Percentiles rank a stretch among this genome's conserved stretches.
These are phyloP conservation scores for Enteromius fasciolatus DNA, from an alignment of 2,797 vertebrate species.

Conservation along the genomic window DNA sequence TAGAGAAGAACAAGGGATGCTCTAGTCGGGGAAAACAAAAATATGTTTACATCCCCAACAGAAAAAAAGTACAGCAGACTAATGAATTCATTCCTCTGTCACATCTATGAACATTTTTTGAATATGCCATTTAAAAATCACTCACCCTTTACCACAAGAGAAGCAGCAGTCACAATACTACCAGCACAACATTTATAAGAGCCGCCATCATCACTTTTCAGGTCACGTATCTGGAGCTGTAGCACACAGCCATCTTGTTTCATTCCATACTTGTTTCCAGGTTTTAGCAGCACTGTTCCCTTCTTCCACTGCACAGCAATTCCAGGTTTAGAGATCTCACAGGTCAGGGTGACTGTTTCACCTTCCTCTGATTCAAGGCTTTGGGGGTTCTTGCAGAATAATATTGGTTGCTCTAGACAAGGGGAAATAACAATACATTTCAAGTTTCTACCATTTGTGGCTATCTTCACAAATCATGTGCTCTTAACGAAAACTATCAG, in stretches of 20 bases:
- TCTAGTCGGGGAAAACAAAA: conserved; percentile 23
- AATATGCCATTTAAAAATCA: background rate
- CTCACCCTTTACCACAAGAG: conserved; percentile 21
- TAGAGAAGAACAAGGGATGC: conserved; percentile 39
- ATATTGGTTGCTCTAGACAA: conserved; percentile 53
- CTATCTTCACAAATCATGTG: background rate
- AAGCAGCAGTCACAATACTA: conserved; percentile 28
- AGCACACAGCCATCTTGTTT: conserved; percentile 66
- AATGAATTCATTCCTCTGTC: background rate
- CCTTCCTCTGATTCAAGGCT: conserved; percentile 66
- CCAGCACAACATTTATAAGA: conserved; percentile 77
- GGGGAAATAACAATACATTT: background rate
- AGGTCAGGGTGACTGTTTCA: conserved; percentile 51
- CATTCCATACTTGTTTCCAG: conserved; percentile 76
- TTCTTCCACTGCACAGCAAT: conserved; percentile 74
- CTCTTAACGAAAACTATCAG: background rate
- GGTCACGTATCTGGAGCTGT: conserved; percentile 70
- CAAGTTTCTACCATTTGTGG: background rate
- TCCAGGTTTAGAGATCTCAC: conserved; percentile 57
- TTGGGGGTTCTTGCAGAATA: conserved; percentile 46
- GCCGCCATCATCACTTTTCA: conserved; percentile 72
- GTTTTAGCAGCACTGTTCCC: conserved; percentile 69
- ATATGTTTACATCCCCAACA: background rate
- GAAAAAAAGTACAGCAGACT: background rate
- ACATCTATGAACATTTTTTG: background rate